Conservation (phyloP, 1,140 invertebrate genomes). For the Drosophila suzukii region DNA sequence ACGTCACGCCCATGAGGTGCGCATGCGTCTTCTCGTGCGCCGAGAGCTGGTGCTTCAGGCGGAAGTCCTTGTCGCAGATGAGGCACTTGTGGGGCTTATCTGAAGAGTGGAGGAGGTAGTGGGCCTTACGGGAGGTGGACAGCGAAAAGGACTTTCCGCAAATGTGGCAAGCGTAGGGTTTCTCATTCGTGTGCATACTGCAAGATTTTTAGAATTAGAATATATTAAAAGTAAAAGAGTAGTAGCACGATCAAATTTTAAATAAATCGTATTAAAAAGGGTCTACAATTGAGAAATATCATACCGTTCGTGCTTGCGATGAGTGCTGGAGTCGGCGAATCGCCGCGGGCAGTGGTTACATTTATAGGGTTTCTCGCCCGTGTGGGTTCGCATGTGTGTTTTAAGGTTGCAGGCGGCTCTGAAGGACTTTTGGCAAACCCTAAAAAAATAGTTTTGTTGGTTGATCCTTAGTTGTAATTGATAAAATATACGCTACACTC, state of each 20-base stretch:
- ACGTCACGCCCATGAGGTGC: conserved; percentile 41
- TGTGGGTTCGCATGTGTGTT: conserved; percentile 76
- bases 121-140: conserved; percentile 71
- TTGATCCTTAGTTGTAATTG: not conserved
- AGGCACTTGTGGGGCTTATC: conserved; percentile 70
- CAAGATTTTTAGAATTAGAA: not conserved
- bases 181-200: conserved; percentile 86
- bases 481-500: conserved; percentile 2
- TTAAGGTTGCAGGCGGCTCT: conserved; percentile 67
- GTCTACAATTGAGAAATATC: not conserved
- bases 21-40: conserved; percentile 64
- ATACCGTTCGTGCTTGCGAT: conserved; percentile 81
- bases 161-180: conserved; percentile 86
- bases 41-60: conserved; percentile 71
- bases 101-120: conserved; percentile 58
- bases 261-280: too few species aligned
- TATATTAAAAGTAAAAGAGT: not conserved
- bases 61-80: conserved; percentile 67
- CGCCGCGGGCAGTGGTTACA: conserved; percentile 65
- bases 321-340: conserved; percentile 72
- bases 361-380: conserved; percentile 73
- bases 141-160: conserved; percentile 87
- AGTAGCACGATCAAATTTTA: not conserved
- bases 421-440: conserved; percentile 67
- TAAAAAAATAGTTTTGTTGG: conserved; percentile 16